Conservation (phyloP, 2,113 vertebrate genomes). For the Semnornis frantzii region DNA sequence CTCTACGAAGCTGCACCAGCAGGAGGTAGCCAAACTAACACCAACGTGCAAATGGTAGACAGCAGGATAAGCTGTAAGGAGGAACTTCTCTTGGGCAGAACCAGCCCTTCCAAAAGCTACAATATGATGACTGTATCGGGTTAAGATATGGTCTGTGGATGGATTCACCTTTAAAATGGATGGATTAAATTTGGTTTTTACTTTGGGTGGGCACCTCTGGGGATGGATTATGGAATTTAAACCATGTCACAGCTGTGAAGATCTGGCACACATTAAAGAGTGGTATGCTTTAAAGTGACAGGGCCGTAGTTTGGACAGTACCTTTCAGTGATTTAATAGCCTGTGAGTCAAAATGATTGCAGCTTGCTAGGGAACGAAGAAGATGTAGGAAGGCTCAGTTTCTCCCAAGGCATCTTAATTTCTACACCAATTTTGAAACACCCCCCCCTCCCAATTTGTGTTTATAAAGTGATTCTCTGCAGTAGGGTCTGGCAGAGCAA, state of each 20-base stretch:
- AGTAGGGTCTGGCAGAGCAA: constrained; percentile 70
- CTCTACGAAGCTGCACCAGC: constrained; percentile 93
- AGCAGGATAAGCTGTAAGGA: constrained; percentile 99
- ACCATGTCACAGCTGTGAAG: constrained; percentile 87
- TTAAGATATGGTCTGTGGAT: constrained; percentile 87
- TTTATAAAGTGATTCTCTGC: constrained; percentile 77
- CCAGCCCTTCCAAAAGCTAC: constrained; percentile 97
- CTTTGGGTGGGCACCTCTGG: constrained; percentile 88
- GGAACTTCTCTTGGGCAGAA: constrained; percentile 95
- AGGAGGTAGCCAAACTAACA: constrained; percentile 77
- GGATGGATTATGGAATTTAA: constrained; percentile 89
- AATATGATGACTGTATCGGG: constrained; percentile 99
- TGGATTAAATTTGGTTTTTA: constrained; percentile 92
- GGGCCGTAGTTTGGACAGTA: constrained; percentile 87
- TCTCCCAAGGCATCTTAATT: constrained; percentile 73
- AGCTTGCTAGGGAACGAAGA: constrained; percentile 79
- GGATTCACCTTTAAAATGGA: constrained; percentile 94
- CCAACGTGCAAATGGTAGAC: constrained; percentile 89
- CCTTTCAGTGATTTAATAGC: constrained; percentile 83
- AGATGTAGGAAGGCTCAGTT: constrained; percentile 74
- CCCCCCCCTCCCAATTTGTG: constrained; percentile 54
- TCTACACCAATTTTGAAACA: constrained; percentile 67
- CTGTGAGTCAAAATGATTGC: constrained; percentile 80
- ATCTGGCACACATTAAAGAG: constrained; percentile 81
- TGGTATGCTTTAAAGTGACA: constrained; percentile 81